These are phyloP conservation scores for Petrocephalus zakoni DNA, from an alignment of 2,113 vertebrate species.

Conservation along the genomic window DNA sequence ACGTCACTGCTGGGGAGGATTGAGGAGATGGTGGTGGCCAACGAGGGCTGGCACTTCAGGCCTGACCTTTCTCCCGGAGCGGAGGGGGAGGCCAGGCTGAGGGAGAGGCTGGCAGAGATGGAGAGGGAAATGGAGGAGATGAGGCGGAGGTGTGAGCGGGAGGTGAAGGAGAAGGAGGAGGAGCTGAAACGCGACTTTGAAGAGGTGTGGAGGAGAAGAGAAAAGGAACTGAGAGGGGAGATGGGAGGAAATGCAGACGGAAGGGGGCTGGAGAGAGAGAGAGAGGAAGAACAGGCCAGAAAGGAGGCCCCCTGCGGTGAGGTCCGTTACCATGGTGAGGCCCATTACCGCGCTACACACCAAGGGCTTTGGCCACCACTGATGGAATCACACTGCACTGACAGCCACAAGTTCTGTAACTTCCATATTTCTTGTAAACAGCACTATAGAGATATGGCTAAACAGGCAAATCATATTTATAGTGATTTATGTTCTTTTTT, in stretches of 20 bases:
- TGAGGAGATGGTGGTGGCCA: constrained; percentile 15
- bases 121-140: neutral
- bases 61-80: neutral
- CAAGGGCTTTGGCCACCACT: neutral
- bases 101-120: neutral
- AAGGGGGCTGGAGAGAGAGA: neutral
- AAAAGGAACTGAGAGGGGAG: neutral
- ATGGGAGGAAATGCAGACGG: neutral
- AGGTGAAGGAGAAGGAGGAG: neutral
- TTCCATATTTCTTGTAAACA: neutral
- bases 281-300: neutral
- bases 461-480: neutral
- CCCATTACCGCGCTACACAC: no score
- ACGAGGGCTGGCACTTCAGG: neutral
- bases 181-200: neutral
- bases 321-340: neutral
- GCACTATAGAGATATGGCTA: neutral
- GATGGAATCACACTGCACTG: neutral
- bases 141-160: neutral
- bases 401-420: neutral
- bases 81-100: neutral
- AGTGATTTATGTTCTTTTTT: neutral
- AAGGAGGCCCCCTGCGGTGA: neutral
- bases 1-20: constrained; percentile 21
- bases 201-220: neutral